phyloP scores from a whole-genome alignment of 2,888 invertebrate species.

The Chelonus formosanus region DNA sequence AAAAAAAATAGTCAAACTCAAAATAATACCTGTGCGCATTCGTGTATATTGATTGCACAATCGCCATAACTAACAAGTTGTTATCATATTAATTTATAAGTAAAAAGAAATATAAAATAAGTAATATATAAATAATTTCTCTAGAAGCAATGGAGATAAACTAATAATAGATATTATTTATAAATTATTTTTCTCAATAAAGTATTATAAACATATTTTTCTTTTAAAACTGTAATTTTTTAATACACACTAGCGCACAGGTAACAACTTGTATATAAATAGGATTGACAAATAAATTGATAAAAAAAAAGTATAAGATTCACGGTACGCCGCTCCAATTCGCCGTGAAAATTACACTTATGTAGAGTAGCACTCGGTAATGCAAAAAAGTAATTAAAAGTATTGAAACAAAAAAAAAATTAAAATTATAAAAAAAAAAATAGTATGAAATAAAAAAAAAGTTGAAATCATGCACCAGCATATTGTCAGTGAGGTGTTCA shows the following conservation, averaged over 20 bases:
- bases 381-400: constrained; percentile 29
- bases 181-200: too few relatives aligned
- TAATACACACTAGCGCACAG: constrained; percentile 38
- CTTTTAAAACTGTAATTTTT: constrained; percentile 22
- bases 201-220: too few relatives aligned
- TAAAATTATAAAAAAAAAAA: constrained; percentile 18
- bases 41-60: constrained; percentile 34
- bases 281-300: constrained; percentile 42
- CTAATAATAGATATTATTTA: too few relatives aligned
- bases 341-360: constrained; percentile 12
- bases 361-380: constrained; percentile 21
- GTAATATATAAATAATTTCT: background rate
- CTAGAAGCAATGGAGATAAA: too few relatives aligned
- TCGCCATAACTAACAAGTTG: background rate
- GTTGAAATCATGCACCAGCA: constrained; percentile 30
- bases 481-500: constrained; percentile 36
- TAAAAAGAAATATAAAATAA: constrained; percentile 22
- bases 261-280: constrained; percentile 42
- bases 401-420: constrained; percentile 16
- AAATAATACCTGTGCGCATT: constrained; percentile 39
- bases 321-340: constrained; percentile 24
- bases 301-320: constrained; percentile 16
- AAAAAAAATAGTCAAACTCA: constrained; percentile 43
- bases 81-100: constrained; percentile 15
- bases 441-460: constrained; percentile 14